phyloP scores from a whole-genome alignment of 2,113 vertebrate genomes.

The Tricholaema leucomelas region DNA sequence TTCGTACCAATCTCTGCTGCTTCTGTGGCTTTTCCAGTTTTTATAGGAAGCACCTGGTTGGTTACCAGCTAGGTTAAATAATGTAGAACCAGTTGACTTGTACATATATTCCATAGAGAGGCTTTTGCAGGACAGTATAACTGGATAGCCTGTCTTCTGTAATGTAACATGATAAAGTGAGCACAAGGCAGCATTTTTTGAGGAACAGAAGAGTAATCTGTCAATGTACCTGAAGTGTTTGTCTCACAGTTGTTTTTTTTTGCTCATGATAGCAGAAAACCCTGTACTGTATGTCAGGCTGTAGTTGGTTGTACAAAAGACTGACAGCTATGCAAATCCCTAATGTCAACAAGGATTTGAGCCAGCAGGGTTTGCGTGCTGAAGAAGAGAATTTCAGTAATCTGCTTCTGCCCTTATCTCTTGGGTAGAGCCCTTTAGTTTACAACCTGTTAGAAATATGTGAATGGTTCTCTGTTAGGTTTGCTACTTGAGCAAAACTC shows the following conservation, averaged over 20 bases:
- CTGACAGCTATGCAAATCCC: conserved; percentile 42
- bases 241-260: background rate
- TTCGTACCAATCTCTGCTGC: background rate
- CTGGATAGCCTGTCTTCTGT: background rate
- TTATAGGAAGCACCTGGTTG: background rate
- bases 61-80: background rate
- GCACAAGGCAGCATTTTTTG: background rate
- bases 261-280: background rate
- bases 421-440: conserved; percentile 32
- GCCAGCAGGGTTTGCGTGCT: background rate
- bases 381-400: conserved; percentile 44
- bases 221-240: background rate
- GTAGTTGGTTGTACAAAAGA: background rate
- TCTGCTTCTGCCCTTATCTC: conserved; percentile 51
- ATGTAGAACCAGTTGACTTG: background rate
- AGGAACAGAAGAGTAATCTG: background rate
- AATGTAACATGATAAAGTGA: background rate
- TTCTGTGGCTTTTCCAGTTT: background rate
- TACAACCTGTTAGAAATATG: conserved; percentile 46
- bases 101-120: background rate
- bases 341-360: conserved; percentile 7
- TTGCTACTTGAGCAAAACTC: conserved; percentile 7
- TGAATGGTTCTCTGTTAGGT: conserved; percentile 9
- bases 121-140: background rate
- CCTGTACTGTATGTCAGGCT: background rate